Base-by-base conservation (phyloP, 2,113 vertebrate genomes). In the Cryptotis parvus region DNA sequence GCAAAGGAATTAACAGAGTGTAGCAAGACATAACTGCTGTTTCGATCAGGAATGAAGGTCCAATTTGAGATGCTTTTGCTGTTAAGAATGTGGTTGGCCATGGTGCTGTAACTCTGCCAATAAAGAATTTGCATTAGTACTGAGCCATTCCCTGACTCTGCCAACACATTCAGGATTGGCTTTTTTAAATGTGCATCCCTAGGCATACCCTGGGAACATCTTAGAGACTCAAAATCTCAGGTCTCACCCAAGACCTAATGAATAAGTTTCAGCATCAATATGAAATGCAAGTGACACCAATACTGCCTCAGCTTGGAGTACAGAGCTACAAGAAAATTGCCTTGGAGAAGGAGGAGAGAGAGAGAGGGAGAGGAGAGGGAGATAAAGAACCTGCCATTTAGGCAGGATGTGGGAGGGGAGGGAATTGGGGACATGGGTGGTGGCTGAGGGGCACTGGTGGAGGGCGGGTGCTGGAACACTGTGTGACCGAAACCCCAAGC, bases 1-100 rank as follows among this genome's bases (percentile, higher is more conserved):
- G 98, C 97, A 70, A 99, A 97, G 1, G 7, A 94, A 92, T 99
- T 98, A 87, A 99, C 88, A 0, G 98, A 98, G 10, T 95, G 94
- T 65, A 99, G 94, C 72, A 99, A 94, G 29, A 84, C 0, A 0
- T 97, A 98, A 94, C 98, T 95, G 9, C 69, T 89, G 0, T 96
- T 96, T 92, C 33, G 96, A 15, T 96, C 80, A 16, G 90, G 97
- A 31, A 98, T 91, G 85, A 97, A 97, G 79, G 97, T 97, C 98
- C 98, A 98, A 69, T 91, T 97, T 22, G 96, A 97, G 93, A 98
- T 90, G 55, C 94, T 43, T 6, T 94, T 96, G 83, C 96, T 97
- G 85, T 98, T 96, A 18, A 98, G 97, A 95, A 98, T 92, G 63
- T 98, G 98, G 94, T 98, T 97, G 85, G 97, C 97, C 95, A 98